These are phyloP conservation scores for Xiphias gladius DNA, from an alignment of 2,113 vertebrate species.

Conservation along the genomic window DNA sequence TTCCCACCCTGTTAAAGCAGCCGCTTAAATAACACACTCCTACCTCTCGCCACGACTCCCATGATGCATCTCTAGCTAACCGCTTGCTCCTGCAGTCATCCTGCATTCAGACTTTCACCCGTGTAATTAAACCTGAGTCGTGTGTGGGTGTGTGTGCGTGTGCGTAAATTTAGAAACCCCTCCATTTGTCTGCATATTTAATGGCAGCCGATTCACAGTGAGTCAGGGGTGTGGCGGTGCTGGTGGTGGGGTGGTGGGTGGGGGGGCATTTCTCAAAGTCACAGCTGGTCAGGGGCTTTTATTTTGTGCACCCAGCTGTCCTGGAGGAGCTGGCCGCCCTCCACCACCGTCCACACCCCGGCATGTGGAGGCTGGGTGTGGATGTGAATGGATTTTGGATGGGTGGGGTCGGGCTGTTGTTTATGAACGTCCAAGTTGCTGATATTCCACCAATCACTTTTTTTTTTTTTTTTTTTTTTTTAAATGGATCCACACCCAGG, in stretches of 20 bases:
- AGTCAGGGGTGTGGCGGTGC: conserved; percentile 52
- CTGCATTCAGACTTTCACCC: conserved; percentile 16
- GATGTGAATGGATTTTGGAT: conserved; percentile 45
- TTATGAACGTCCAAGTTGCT: conserved; percentile 40
- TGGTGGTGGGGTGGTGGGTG: neutral
- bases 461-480: neutral
- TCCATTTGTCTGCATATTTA: conserved; percentile 72
- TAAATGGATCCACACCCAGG: conserved; percentile 46
- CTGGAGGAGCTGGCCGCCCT: conserved; percentile 24
- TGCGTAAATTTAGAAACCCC: conserved; percentile 52
- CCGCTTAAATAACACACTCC: conserved; percentile 18
- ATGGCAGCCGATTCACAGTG: conserved; percentile 45
- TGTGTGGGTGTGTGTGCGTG: conserved; percentile 13
- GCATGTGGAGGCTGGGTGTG: conserved; percentile 57
- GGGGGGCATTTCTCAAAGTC: conserved; percentile 61
- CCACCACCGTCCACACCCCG: conserved; percentile 36
- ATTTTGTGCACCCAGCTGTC: conserved; percentile 88
- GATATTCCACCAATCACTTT: conserved; percentile 45
- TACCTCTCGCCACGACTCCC: conserved; percentile 15
- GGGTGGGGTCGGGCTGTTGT: conserved; percentile 14
- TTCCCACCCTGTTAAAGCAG: conserved; percentile 2
- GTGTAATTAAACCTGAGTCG: conserved; percentile 45
- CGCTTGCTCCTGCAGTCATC: conserved; percentile 28
- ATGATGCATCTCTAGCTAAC: conserved; percentile 40
- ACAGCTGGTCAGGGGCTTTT: conserved; percentile 81